These are phyloP conservation scores for Tapera naevia DNA, from an alignment of 2,797 vertebrate species.

Conservation along the genomic window DNA sequence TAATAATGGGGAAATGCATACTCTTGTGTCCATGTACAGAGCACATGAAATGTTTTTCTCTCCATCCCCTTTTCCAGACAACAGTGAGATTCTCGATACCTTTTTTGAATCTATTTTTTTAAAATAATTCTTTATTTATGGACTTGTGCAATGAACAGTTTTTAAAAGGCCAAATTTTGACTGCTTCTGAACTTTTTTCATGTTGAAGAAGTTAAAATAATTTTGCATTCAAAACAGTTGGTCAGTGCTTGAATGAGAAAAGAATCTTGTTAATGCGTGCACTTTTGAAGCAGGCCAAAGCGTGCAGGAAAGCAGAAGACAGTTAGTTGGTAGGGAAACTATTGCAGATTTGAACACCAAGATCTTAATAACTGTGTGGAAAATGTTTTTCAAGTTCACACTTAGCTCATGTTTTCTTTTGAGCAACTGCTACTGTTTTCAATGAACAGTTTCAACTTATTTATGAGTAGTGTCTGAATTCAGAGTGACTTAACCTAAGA, in stretches of 20 bases:
- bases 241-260: not conserved
- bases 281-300: not conserved
- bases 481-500: not conserved
- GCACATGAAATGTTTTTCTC: too few relatives aligned
- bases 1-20: not conserved
- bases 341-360: not conserved
- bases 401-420: not conserved
- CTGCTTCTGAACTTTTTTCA: not conserved
- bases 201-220: not conserved
- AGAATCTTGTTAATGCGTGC: not conserved
- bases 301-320: not conserved
- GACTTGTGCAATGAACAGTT: not conserved
- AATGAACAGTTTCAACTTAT: not conserved
- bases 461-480: not conserved
- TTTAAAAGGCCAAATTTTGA: not conserved
- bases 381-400: not conserved
- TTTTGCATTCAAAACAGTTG: not conserved
- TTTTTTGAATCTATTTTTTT: not conserved
- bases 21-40: not conserved
- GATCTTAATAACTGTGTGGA: not conserved
- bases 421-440: not conserved
- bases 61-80: not conserved
- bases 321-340: not conserved
- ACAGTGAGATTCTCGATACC: not conserved
- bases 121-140: not conserved